Conservation (phyloP, 2,888 invertebrate genomes). For the Altica lythri region DNA sequence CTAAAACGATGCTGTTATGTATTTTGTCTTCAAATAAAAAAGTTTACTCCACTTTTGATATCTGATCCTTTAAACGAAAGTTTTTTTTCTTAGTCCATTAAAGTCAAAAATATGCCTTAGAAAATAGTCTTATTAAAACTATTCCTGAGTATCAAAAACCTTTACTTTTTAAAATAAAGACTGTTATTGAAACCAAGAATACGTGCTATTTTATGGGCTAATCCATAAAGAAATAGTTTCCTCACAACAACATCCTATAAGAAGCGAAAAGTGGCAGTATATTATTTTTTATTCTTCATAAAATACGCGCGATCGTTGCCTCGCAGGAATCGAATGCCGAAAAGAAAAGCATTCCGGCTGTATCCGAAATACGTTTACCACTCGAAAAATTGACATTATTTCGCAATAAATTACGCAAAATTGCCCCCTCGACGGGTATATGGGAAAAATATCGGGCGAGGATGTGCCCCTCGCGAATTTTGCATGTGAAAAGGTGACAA, state of each 20-base stretch:
- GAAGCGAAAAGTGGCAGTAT: neutral
- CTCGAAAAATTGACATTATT: constrained; percentile 55
- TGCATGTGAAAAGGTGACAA: constrained; percentile 55
- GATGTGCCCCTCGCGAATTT: constrained; percentile 44
- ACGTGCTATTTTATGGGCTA: too few relatives aligned
- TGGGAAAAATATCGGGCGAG: constrained; percentile 49
- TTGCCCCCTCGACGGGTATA: constrained; percentile 53
- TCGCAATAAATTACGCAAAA: constrained; percentile 54
- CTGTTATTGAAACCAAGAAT: too few relatives aligned
- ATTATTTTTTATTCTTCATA: constrained; percentile 13
- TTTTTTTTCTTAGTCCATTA: too few relatives aligned
- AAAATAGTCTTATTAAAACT: too few relatives aligned
- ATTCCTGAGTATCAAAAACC: too few relatives aligned
- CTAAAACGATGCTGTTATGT: too few relatives aligned
- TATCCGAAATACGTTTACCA: constrained; percentile 39
- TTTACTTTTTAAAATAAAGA: too few relatives aligned
- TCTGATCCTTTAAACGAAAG: too few relatives aligned
- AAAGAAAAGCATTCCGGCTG: constrained; percentile 21
- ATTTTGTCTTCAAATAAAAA: too few relatives aligned
- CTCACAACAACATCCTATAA: neutral
- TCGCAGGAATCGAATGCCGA: constrained; percentile 13
- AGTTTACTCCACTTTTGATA: too few relatives aligned
- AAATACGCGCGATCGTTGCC: constrained; percentile 1
- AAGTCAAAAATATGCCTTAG: too few relatives aligned
- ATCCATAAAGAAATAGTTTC: constrained; percentile 8